phyloP scores from a whole-genome alignment of 2,797 vertebrate species.

The Pampus argenteus region DNA sequence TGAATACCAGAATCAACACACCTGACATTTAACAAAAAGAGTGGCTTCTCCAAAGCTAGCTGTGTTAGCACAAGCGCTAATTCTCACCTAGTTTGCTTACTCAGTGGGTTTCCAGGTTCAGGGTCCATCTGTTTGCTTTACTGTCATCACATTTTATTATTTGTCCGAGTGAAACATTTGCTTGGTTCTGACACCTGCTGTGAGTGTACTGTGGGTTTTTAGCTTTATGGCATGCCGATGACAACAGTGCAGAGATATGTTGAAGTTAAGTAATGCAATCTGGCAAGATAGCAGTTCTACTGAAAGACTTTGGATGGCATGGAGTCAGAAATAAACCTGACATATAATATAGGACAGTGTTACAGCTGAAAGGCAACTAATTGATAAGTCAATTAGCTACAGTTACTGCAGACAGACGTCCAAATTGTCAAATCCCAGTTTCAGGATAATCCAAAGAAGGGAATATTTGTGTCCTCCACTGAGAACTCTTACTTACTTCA shows the following conservation, averaged over 20 bases:
- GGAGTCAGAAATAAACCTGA: conserved; percentile 43
- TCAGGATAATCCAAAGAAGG: no score
- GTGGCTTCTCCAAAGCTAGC: conserved; percentile 44
- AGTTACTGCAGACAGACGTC: no score
- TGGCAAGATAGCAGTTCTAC: conserved; percentile 58
- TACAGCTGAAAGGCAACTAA: conserved; percentile 2
- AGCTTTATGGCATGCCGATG: conserved; percentile 62
- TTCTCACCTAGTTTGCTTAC: conserved; percentile 54
- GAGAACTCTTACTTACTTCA: no score
- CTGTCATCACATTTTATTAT: conserved; percentile 66
- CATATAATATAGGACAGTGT: conserved; percentile 13
- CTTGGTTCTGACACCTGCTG: conserved; percentile 61
- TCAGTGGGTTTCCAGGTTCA: conserved; percentile 57
- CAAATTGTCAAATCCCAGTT: no score
- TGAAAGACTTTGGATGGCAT: conserved; percentile 48
- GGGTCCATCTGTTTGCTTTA: conserved; percentile 72
- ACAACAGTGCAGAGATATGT: conserved; percentile 48
- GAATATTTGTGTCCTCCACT: no score
- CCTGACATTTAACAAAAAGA: conserved; percentile 75
- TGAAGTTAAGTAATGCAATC: conserved; percentile 52
- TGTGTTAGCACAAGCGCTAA: conserved; percentile 64
- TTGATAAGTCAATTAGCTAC: no score
- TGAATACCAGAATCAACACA: conserved; percentile 70
- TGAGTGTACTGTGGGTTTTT: conserved; percentile 55
- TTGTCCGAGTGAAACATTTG: conserved; percentile 70